phyloP scores from a whole-genome alignment of 2,888 invertebrate species.

The Ormyrus rosae region DNA sequence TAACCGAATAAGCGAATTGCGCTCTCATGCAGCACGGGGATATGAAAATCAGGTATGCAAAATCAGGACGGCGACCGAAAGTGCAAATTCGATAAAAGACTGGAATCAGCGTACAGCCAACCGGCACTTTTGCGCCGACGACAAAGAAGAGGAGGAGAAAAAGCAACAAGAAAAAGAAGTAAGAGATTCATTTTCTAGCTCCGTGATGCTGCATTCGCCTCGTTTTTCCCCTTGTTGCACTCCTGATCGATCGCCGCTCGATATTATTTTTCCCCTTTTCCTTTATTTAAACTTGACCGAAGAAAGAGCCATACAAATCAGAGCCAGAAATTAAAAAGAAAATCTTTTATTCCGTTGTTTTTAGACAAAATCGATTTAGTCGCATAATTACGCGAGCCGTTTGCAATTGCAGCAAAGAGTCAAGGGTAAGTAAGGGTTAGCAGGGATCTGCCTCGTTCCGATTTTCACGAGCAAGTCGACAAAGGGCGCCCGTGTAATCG shows the following conservation, averaged over 20 bases:
- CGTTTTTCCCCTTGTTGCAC: background rate
- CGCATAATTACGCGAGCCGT: too few species aligned
- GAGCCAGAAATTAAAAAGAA: too few species aligned
- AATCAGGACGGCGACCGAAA: conserved; percentile 36
- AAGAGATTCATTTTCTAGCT: conserved; percentile 37
- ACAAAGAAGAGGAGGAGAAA: background rate
- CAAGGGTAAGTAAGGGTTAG: conserved; percentile 18
- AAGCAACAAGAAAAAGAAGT: conserved; percentile 13
- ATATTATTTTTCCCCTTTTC: conserved; percentile 20
- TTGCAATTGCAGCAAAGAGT: background rate
- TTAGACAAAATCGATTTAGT: too few species aligned
- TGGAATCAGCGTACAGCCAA: conserved; percentile 40
- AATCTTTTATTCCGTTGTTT: too few species aligned
- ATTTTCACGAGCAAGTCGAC: conserved; percentile 23
- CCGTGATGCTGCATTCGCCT: conserved; percentile 30
- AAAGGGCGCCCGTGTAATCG: background rate
- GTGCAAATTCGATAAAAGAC: conserved; percentile 45
- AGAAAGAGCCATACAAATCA: too few species aligned
- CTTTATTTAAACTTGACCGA: background rate
- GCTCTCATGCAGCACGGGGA: background rate
- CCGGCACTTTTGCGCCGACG: too few species aligned
- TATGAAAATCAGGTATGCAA: conserved; percentile 45
- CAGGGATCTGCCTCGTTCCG: conserved; percentile 11
- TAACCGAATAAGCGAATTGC: conserved; percentile 37
- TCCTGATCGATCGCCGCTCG: conserved; percentile 11